phyloP scores from a whole-genome alignment of 2,888 invertebrate genomes.

The Cantharis lateralis region DNA sequence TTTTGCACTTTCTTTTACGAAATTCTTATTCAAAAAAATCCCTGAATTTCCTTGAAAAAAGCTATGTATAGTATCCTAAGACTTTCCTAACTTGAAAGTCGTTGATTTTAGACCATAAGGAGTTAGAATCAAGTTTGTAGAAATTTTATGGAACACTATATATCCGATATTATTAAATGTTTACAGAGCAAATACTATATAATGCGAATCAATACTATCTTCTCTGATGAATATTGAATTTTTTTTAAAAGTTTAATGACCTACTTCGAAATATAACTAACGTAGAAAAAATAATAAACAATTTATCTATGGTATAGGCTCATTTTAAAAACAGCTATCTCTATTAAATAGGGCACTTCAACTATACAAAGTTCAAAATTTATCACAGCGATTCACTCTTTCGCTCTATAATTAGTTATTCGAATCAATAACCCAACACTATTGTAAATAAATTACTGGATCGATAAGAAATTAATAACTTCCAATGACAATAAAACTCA shows the following conservation, averaged over 20 bases:
- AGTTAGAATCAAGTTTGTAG: too few relatives aligned
- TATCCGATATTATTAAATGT: too few relatives aligned
- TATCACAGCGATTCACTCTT: background rate
- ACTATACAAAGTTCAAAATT: background rate
- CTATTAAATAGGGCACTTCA: background rate
- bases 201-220: too few relatives aligned
- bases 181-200: too few relatives aligned
- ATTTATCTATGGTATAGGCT: background rate
- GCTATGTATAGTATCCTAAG: too few relatives aligned
- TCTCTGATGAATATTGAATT: background rate
- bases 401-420: background rate
- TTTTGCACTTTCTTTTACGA: too few relatives aligned
- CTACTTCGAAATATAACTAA: background rate
- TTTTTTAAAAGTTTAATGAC: background rate
- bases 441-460: background rate
- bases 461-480: background rate
- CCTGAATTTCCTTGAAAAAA: too few relatives aligned
- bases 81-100: too few relatives aligned
- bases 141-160: too few relatives aligned
- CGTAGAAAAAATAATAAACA: background rate
- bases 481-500: background rate
- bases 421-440: background rate
- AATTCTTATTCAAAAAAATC: too few relatives aligned
- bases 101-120: too few relatives aligned
- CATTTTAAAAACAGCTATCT: background rate